Conservation (phyloP, 2,888 invertebrate species). For the Ornithoptera priamus region DNA sequence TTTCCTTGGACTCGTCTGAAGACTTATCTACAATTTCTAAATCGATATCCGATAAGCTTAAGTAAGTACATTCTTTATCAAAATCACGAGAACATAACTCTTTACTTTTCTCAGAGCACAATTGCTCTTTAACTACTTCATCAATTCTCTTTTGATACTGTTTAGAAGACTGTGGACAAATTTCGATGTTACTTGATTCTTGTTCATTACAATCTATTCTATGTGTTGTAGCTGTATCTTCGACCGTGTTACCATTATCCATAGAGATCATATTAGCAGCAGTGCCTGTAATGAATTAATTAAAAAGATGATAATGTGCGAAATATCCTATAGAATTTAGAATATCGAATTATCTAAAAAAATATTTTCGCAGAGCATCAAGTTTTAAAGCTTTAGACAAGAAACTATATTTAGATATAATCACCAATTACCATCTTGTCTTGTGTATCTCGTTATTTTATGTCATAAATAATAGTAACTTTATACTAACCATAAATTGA, state of each 20-base stretch:
- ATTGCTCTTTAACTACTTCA: conserved; percentile 42
- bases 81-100: conserved; percentile 36
- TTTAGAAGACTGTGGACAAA: conserved; percentile 35
- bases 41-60: conserved; percentile 70
- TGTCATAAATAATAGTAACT: neutral
- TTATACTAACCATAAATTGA: conserved; percentile 55
- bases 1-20: conserved; percentile 48
- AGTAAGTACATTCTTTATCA: conserved; percentile 55
- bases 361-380: too few relatives aligned
- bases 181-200: conserved; percentile 37
- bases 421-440: too few relatives aligned
- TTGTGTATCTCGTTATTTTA: too few relatives aligned
- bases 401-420: too few relatives aligned
- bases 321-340: neutral
- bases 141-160: conserved; percentile 21
- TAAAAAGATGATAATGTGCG: neutral
- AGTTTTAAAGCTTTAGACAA: too few relatives aligned
- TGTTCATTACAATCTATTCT: conserved; percentile 34
- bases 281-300: conserved; percentile 21
- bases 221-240: conserved; percentile 7
- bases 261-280: conserved; percentile 8
- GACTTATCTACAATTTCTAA: conserved; percentile 67
- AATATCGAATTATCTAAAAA: too few relatives aligned
- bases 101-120: conserved; percentile 35
- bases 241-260: neutral